Evolutionary conservation across 2,113 vertebrate genomes (phyloP).

Genomic region (Procapra przewalskii): DNA sequence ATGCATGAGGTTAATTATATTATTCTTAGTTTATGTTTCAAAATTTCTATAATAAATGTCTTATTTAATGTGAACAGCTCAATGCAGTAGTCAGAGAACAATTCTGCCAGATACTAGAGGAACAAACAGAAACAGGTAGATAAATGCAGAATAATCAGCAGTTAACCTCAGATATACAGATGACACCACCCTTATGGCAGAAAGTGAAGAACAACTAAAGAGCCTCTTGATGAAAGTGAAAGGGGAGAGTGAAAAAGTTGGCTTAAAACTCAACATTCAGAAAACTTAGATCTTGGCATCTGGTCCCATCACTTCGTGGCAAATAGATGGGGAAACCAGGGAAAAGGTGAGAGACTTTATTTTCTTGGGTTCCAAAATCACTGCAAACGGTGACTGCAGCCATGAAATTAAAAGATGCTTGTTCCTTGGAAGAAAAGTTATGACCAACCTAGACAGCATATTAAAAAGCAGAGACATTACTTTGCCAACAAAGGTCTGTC

Average conservation of each 20-base stretch:
- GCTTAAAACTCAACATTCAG: not conserved
- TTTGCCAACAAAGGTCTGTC: not conserved
- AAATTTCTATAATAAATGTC: not conserved
- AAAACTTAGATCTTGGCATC: not conserved
- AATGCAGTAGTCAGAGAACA: not conserved
- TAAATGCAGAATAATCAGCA: not conserved
- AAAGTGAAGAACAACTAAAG: not conserved
- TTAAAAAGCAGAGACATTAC: not conserved
- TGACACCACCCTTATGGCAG: not conserved
- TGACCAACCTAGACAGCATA: not conserved
- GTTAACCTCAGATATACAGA: not conserved
- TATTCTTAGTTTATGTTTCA: not conserved
- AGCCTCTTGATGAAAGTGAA: not conserved
- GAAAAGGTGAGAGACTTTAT: not conserved
- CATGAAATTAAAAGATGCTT: not conserved
- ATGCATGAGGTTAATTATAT: not conserved
- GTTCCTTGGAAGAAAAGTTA: not conserved
- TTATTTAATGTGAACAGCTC: not conserved
- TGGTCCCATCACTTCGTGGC: not conserved
- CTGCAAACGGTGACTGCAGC: not conserved
- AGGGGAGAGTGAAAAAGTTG: not conserved
- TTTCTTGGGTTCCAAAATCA: not conserved
- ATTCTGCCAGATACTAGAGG: not conserved
- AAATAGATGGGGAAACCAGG: not conserved
- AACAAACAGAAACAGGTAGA: not conserved